Base-by-base conservation (phyloP, 1,140 invertebrate genomes). In the Ceratitis capitata region DNA sequence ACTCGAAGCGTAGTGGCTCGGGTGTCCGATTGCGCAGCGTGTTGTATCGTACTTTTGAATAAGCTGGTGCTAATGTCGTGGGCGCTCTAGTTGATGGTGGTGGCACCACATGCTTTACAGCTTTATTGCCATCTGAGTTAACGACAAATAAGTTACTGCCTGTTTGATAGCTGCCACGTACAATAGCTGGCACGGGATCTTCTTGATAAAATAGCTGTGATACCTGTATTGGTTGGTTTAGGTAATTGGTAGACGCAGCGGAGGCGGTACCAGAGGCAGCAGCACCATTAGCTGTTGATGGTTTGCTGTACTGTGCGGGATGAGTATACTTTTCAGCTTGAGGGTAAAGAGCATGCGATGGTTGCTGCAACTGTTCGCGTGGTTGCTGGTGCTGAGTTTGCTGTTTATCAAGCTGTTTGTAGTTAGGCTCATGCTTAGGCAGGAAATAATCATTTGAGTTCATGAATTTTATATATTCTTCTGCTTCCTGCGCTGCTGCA, bases 401-500 rank as follows among this genome's bases (percentile, higher is more conserved):
- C 26, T 42, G 29, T 23, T 88, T 88, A 84, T 90, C 90, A 14
- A 89, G 29, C 32, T 88, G 86, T 49, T 88, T 91, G 69, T 89
- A 91, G 56, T 91, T 89, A 1, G 90, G 90, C 19, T 91, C 89
- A 26, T 86, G 86, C 39, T 88, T 88, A 2, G 90, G 90, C 64
- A 91, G 29, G 69, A 91, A 91, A 58, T 91, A 91, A 32, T 91
- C 90, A 56, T 90, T 91, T 6, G 89, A 90, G 85, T 89, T 87
- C 90, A 91, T 91, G 32, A 91, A 91, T 47, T 88, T 88, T 56
- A 91, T 69, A 58, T 91, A 91, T 19, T 89, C 87, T 84, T 91
- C 88, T 0, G 90, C 90, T 49, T 91, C 88, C 39, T 89, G 89
- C 0, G 88, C 87, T 32, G 89, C 84, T 23, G 88, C 84, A 2